These are phyloP conservation scores for Imbricaverruca yamaguchii DNA, from an alignment of 2,888 invertebrate species.

Conservation along the genomic window DNA sequence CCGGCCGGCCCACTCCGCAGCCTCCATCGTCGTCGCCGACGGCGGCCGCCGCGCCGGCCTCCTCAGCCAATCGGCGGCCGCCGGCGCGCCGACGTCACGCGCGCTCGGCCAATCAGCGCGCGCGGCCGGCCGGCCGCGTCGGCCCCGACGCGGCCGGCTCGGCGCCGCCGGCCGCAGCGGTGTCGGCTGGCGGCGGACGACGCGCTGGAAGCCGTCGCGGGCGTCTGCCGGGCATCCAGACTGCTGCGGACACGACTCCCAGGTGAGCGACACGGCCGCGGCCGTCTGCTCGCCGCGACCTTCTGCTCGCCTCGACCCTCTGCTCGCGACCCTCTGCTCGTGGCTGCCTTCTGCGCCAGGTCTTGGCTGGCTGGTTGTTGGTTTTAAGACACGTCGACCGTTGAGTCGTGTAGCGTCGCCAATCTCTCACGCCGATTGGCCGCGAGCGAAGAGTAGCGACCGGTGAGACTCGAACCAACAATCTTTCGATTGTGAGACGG, in stretches of 20 bases:
- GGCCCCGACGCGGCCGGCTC: neutral
- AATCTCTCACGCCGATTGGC: too few species aligned
- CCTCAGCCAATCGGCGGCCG: neutral
- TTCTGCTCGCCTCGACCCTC: too few species aligned
- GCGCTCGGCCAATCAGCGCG: neutral
- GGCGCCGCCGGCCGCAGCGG: neutral
- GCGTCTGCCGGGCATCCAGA: neutral
- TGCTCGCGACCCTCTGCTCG: too few species aligned
- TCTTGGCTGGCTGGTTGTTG: too few species aligned
- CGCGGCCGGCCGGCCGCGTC: neutral
- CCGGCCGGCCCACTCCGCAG: too few species aligned
- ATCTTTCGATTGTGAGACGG: too few species aligned
- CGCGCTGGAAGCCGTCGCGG: neutral
- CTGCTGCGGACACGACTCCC: neutral
- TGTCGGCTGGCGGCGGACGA: neutral
- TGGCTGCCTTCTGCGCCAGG: too few species aligned
- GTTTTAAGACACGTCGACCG: too few species aligned
- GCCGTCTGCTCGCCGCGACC: too few species aligned
- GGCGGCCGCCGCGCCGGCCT: neutral
- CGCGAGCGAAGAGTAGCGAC: too few species aligned
- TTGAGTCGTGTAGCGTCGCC: too few species aligned
- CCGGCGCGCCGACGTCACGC: conserved; percentile 11
- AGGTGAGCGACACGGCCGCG: neutral
- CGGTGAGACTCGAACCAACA: too few species aligned
- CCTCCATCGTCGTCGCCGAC: neutral